Evolutionary conservation across 2,113 vertebrate genomes (phyloP).

Genomic region (Colinus virginianus): DNA sequence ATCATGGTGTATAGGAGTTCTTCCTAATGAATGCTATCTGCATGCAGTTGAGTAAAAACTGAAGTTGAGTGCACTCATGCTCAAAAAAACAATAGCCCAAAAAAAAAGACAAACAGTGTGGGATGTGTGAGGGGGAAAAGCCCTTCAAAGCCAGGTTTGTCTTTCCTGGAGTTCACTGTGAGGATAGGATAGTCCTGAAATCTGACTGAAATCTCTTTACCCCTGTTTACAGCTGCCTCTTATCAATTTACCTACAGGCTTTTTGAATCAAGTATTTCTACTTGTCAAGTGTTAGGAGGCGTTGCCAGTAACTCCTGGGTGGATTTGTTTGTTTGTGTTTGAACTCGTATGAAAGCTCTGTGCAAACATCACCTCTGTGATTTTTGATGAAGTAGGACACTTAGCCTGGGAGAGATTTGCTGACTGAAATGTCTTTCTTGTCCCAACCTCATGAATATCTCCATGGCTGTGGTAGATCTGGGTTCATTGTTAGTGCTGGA

Average conservation of each 20-base stretch:
- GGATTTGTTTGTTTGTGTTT: background rate
- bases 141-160: accelerated
- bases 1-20: background rate
- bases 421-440: background rate
- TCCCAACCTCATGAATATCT: background rate
- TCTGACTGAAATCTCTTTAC: background rate
- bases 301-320: background rate
- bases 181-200: background rate
- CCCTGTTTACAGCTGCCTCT: background rate
- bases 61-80: background rate
- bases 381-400: background rate
- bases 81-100: background rate
- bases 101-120: background rate
- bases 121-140: no score
- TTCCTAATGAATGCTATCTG: background rate
- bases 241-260: background rate
- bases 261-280: background rate
- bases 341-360: background rate
- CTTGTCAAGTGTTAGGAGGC: background rate
- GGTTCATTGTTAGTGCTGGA: background rate
- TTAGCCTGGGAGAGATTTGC: background rate
- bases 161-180: background rate
- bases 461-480: background rate
- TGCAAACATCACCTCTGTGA: background rate
- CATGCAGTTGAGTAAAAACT: background rate